Percentiles rank a stretch among this genome's conserved stretches.
These are phyloP conservation scores for Cichladusa arquata DNA, from an alignment of 2,113 vertebrate genomes.

Conservation along the genomic window DNA sequence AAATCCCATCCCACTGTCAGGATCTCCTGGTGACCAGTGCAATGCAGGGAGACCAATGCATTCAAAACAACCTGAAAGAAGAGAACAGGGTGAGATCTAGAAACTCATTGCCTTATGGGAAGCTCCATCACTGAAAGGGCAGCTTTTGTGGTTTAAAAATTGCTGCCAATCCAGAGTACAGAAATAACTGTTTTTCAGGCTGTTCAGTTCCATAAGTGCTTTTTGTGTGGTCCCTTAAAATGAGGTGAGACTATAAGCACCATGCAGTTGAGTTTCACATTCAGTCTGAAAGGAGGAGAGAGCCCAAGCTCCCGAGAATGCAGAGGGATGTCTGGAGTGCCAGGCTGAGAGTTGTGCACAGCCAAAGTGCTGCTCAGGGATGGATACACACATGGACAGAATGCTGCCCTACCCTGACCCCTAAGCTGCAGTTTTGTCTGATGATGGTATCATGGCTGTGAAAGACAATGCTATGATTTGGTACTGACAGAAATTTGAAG, in stretches of 20 bases:
- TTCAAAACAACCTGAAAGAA: not conserved
- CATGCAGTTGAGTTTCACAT: not conserved
- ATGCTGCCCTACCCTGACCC: accelerated
- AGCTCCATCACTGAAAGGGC: not conserved
- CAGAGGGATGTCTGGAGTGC: not conserved
- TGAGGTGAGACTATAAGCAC: not conserved
- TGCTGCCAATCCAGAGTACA: not conserved
- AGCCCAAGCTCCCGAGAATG: not conserved
- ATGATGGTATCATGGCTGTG: not conserved
- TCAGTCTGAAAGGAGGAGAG: not conserved
- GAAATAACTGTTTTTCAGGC: not conserved
- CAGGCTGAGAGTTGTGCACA: not conserved
- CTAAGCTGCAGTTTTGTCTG: not conserved
- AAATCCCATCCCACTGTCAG: not conserved
- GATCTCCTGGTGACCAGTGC: not conserved
- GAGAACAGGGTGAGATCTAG: not conserved
- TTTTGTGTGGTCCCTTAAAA: not conserved
- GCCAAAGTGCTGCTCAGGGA: not conserved
- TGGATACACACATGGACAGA: not conserved
- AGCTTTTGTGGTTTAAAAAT: not conserved
- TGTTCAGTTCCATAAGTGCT: not conserved
- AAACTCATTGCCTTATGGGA: not conserved
- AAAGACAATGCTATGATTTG: not conserved
- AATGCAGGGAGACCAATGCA: not conserved
- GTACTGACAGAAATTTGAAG: not conserved